Evolutionary conservation across 2,888 invertebrate genomes (phyloP), one percentile per base, ranked within the genome.

Genomic region (Drosophila falleni): DNA sequence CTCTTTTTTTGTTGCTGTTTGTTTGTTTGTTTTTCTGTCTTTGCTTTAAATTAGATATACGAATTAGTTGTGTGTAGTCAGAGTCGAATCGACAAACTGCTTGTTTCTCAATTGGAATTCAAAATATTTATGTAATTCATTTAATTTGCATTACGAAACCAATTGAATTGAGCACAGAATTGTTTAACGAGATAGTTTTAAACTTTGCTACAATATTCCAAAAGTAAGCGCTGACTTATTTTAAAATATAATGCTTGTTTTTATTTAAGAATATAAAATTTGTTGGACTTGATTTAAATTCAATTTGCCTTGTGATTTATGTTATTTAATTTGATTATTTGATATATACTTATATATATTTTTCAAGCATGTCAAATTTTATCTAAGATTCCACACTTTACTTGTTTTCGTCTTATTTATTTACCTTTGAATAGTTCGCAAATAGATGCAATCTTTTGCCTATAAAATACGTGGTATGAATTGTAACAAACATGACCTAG

Each of bases 401-500:
- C 19, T 35, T 19, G 54, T 10, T 33, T 31, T 55, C 55, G 55
- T 19, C 33, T 31, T n/a, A 42, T 55, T 55, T 42, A 55, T 42
- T 55, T 42, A 31, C 55, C 6, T 55, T 55, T 42, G 19, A 2
- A 10, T 10, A 51, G 39, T 26, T 39, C 23, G 53, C 29, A 1
- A 35, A 35, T 35, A 54, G 13, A 41, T 29, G 16, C 29, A 41
- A 19, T 41, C 41, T 39, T 41, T 35, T 35, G 35, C 16, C 19
- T 35, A 35, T 13, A 15, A 15, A 47, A 47, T 13, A n/a, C 29
- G 16, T 29, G 8, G n/a, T 29, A 16, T 26, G 10, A 29, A 51
- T n/a, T 29, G n/a, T 29, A 26, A 35, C 35, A 56, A 46, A 46
- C 56, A 46, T 47, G 35, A 59, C 35, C 58, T 39, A 46, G 51